Percentiles rank a stretch among this genome's conserved stretches.
Evolutionary conservation across 2,113 vertebrate genomes (phyloP).

Genomic region (Gymnobelideus leadbeateri): DNA sequence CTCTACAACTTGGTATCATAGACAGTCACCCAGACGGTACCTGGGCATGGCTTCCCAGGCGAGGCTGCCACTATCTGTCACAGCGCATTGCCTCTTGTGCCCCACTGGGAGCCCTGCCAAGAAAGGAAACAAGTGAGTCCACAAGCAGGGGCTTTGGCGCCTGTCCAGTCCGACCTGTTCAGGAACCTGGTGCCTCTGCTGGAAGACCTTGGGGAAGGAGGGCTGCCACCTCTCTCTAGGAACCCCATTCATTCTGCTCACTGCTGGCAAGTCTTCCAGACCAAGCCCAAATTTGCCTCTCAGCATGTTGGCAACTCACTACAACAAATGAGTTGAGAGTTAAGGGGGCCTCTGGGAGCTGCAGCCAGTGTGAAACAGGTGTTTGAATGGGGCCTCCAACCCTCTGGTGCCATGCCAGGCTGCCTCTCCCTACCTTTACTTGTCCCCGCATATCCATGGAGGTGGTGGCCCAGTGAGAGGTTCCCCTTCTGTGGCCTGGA

Average conservation of each 20-base stretch:
- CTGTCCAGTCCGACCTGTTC: too few species aligned
- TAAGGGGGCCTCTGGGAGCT: too few species aligned
- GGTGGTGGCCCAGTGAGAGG: rapidly evolving
- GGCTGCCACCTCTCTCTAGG: not conserved
- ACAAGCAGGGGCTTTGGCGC: too few species aligned
- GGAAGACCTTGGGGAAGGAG: too few species aligned
- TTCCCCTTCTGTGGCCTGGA: not conserved
- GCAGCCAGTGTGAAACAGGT: too few species aligned
- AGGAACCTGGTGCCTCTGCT: too few species aligned
- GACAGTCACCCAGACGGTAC: too few species aligned
- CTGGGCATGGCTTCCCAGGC: rapidly evolving
- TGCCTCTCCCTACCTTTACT: not conserved
- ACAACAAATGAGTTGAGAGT: not conserved
- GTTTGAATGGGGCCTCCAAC: too few species aligned
- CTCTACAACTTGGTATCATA: too few species aligned
- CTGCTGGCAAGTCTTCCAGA: too few species aligned
- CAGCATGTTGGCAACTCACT: not conserved
- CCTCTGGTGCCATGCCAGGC: not conserved
- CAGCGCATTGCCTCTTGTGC: too few species aligned
- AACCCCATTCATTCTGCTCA: not conserved
- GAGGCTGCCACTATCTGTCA: not conserved
- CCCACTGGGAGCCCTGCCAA: too few species aligned
- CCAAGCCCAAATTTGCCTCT: not conserved
- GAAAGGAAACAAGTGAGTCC: not conserved
- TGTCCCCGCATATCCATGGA: not conserved